Conservation (phyloP, 1,140 invertebrate species). For the Periplaneta americana region DNA sequence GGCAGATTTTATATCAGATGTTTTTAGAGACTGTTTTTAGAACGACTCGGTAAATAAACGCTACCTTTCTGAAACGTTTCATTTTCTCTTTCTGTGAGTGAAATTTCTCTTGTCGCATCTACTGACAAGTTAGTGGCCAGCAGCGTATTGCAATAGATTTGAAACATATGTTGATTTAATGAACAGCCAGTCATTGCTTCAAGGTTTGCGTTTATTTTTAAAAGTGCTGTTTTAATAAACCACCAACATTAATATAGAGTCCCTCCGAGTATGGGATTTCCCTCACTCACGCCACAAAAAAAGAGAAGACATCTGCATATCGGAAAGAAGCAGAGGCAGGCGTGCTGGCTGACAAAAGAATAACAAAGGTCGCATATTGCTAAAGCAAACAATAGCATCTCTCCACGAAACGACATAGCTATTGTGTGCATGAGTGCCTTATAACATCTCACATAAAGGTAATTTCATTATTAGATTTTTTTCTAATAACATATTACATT, state of each 20-base stretch:
- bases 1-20: neutral
- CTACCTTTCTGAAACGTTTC: neutral
- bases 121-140: neutral
- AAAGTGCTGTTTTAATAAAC: neutral
- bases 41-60: neutral
- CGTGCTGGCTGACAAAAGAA: neutral
- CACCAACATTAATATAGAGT: neutral
- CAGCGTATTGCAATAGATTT: too few species aligned
- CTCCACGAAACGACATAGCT: neutral
- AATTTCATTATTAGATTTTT: too few species aligned
- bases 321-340: neutral
- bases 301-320: neutral
- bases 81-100: too few species aligned
- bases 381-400: neutral
- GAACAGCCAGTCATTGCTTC: neutral
- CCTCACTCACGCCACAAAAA: too few species aligned
- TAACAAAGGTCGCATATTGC: neutral
- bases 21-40: neutral
- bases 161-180: neutral
- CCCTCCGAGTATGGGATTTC: neutral
- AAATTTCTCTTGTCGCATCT: too few species aligned
- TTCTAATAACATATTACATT: too few species aligned
- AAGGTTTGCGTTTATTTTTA: neutral
- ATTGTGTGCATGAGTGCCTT: neutral
- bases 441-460: too few species aligned